phyloP scores from a whole-genome alignment of 2,113 vertebrate species.

The Rhagologus leucostigma region DNA sequence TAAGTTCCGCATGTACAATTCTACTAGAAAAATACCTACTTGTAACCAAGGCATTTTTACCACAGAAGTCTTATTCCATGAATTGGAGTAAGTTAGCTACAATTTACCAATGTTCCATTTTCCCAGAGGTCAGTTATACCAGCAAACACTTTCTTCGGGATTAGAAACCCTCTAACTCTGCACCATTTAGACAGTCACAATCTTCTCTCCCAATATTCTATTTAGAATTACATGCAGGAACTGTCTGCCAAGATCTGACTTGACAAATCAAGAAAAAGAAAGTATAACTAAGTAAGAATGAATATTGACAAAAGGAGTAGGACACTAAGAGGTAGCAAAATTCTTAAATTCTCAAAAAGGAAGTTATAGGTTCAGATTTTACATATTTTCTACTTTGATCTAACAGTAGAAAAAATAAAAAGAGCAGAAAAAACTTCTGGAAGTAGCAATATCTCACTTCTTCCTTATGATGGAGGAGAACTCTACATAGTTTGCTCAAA shows the following conservation, averaged over 20 bases:
- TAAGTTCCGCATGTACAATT: background rate
- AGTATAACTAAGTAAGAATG: background rate
- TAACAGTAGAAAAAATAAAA: background rate
- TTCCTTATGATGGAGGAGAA: background rate
- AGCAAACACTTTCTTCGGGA: background rate
- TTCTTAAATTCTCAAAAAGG: background rate
- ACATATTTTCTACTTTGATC: background rate
- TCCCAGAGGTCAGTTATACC: background rate
- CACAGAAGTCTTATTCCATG: background rate
- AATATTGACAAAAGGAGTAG: background rate
- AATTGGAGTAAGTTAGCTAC: background rate
- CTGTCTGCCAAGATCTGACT: background rate
- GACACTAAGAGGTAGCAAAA: background rate
- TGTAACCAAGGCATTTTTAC: background rate
- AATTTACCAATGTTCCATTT: background rate
- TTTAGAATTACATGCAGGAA: background rate
- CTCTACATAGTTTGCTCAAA: background rate
- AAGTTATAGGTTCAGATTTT: background rate
- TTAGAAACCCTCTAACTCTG: background rate
- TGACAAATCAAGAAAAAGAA: background rate
- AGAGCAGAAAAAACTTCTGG: background rate
- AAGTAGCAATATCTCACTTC: background rate
- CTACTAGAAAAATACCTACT: background rate
- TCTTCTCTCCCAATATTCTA: background rate
- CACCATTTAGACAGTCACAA: background rate